phyloP scores from a whole-genome alignment of 2,797 vertebrate species.

The Chelmon rostratus region DNA sequence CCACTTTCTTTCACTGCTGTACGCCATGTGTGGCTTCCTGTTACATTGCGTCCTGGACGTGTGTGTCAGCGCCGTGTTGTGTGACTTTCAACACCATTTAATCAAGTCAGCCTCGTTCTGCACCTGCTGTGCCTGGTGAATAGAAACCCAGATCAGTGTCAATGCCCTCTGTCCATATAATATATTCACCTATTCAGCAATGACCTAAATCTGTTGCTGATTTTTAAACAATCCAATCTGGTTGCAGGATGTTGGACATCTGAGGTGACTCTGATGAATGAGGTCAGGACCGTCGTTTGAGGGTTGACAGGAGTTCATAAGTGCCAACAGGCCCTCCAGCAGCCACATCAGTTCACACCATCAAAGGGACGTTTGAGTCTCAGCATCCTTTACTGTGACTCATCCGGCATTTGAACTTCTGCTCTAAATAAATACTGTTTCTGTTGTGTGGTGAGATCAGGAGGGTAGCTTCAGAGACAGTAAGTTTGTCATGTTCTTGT shows the following conservation, averaged over 20 bases:
- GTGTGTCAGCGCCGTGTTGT: conserved; percentile 12
- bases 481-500: too few species aligned
- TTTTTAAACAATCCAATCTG: neutral
- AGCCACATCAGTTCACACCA: conserved; percentile 12
- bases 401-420: neutral
- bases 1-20: neutral
- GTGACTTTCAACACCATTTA: conserved; percentile 42
- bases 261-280: neutral
- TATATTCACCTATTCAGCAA: neutral
- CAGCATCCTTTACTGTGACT: neutral
- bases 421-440: neutral
- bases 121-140: conserved; percentile 27
- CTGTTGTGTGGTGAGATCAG: neutral
- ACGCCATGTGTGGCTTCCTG: neutral
- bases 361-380: neutral
- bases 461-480: neutral
- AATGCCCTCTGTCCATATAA: neutral
- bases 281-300: neutral
- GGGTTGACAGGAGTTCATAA: neutral
- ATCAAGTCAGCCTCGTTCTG: conserved; percentile 23
- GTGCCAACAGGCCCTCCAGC: neutral
- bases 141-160: neutral
- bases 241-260: too few species aligned
- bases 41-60: neutral
- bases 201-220: too few species aligned